Conservation (phyloP, 2,113 vertebrate species). For the Globicephala melas region DNA sequence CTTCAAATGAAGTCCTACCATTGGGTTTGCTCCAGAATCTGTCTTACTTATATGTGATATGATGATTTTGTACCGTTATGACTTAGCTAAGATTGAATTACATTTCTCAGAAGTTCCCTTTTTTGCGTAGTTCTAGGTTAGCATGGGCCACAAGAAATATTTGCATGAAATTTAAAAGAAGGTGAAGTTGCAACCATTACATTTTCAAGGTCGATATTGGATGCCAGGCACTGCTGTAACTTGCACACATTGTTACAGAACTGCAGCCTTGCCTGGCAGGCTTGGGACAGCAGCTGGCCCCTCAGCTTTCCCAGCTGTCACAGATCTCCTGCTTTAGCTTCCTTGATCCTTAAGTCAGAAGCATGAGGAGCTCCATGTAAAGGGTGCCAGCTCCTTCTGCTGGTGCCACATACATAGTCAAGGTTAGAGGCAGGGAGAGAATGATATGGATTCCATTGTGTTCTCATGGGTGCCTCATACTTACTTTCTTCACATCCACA, state of each 20-base stretch:
- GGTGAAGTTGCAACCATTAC: neutral
- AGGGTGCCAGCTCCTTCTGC: neutral
- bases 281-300: neutral
- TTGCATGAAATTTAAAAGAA: neutral
- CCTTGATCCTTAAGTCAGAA: neutral
- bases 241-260: neutral
- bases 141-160: neutral
- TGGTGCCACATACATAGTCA: too few relatives aligned
- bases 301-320: neutral
- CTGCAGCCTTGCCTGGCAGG: neutral
- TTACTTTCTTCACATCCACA: neutral
- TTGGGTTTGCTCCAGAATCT: neutral
- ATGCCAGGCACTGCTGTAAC: neutral
- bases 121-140: neutral
- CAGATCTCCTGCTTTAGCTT: neutral
- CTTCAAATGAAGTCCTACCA: neutral
- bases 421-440: neutral
- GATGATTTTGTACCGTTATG: neutral
- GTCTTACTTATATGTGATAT: neutral
- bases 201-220: neutral
- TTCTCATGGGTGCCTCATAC: neutral
- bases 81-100: neutral
- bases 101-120: neutral
- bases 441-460: neutral
- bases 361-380: neutral